Percentiles rank a stretch among this genome's conserved stretches.
These are phyloP conservation scores for Drosophila rufa DNA, from an alignment of 1,140 invertebrate species.

Conservation along the genomic window DNA sequence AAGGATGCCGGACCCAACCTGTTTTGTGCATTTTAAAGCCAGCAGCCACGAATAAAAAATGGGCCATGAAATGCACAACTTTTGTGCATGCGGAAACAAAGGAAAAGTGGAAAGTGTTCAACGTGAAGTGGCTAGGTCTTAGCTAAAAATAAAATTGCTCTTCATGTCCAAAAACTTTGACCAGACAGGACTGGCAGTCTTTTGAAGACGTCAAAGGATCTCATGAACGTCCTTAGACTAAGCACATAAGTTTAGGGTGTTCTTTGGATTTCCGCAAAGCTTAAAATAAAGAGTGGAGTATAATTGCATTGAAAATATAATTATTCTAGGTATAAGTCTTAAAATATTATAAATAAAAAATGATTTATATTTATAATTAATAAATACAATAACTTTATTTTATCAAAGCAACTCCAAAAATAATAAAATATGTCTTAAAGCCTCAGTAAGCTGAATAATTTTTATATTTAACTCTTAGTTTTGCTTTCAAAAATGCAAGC, in stretches of 20 bases:
- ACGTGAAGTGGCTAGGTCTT: conserved; percentile 6
- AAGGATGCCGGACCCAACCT: conserved; percentile 17
- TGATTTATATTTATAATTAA: no score
- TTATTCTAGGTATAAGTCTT: not conserved
- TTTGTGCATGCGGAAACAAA: conserved; percentile 49
- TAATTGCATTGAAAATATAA: not conserved
- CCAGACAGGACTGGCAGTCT: conserved; percentile 5
- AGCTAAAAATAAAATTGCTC: conserved; percentile 5
- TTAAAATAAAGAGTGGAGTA: not conserved
- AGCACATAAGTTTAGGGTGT: not conserved
- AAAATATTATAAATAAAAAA: no score
- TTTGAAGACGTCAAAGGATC: not conserved
- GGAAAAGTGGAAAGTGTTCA: conserved; percentile 14
- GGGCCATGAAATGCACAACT: conserved; percentile 45
- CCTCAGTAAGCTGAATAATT: no score
- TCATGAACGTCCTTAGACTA: conserved; percentile 1
- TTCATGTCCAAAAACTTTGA: conserved; percentile 10
- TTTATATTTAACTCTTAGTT: not conserved
- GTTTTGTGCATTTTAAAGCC: conserved; percentile 62
- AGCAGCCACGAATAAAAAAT: conserved; percentile 33
- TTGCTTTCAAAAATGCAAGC: no score
- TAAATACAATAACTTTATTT: not conserved
- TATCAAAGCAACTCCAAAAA: not conserved
- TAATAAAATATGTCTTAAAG: not conserved
- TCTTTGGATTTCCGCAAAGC: not conserved